Evolutionary conservation across 2,113 vertebrate species (phyloP), one percentile per base, ranked within the genome.

Genomic region (Symphodus melops): DNA sequence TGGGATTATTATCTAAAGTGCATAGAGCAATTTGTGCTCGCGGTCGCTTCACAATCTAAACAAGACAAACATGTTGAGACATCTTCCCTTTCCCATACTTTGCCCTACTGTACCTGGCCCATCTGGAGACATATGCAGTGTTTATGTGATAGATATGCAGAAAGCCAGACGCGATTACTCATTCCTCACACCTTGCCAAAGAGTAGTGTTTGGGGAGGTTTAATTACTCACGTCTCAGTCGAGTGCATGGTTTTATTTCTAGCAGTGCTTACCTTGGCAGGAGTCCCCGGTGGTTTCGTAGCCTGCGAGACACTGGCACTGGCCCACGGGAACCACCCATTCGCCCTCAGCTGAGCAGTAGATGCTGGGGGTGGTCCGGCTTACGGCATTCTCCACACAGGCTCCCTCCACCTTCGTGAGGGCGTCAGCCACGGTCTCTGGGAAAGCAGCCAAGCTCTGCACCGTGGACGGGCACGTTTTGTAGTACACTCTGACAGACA

Each of bases 291-390:
- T 90, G 69, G 91, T 93, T 92, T 97, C 94, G 0, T 97, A 96
- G 60, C 98, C 98, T 0, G 92, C 89, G 3, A 91, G 91, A 81
- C 98, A 99, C 61, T 95, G 91, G 89, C 98, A 99, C 85, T 96
- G 95, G 0, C 96, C 97, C 9, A 98, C 95, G 3, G 96, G 97
- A 85, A 98, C 97, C 81, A 99, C 82, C 98, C 98, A 99, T 82
- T 98, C 94, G 0, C 98, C 98, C 0, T 99, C 96, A 0, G 94
- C 88, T 0, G 95, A 94, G 78, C 98, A 99, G 87, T 98, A 97
- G 93, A 99, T 96, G 39, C 87, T 90, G 0, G 97, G 96, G 1
- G 93, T 93, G 4, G 93, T 92, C 0, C 88, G 90, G 10, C 96
- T 94, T 69, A 92, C 66, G 0, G 96, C 95, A 0, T 96, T 92